Evolutionary conservation across 2,797 vertebrate species (phyloP), one percentile per base, ranked within the genome.

Genomic region (Typhlichthys subterraneus): DNA sequence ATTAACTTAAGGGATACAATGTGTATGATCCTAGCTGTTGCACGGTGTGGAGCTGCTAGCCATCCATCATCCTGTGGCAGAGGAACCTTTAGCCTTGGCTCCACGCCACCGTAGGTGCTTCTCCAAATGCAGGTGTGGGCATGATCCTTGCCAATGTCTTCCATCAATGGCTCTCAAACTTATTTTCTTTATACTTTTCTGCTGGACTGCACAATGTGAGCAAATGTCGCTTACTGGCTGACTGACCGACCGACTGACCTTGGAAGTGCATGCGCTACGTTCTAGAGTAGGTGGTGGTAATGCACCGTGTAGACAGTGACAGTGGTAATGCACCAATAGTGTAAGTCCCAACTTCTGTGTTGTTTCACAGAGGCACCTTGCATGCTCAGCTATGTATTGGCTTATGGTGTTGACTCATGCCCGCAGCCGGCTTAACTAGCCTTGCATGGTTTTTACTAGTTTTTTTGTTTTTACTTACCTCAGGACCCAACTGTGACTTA

Each of bases 31-130:
- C 61, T 70, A 63, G 57, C 57, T 68, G 71, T 64, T 15, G 23
- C 70, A 76, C 67, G 68, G 63, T 68, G 73, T 64, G 48, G 59
- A 77, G 53, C 61, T 72, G 65, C 57, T 68, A 53, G 38, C n/a
- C 67, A 79, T 81, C 75, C 70, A 75, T 85, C 75, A 82, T 72
- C 14, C n/a, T 45, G 54, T 45, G 61, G 68, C 64, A 67, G 15
- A 70, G 61, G 46, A 69, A 75, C 74, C 75, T 79, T 66, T 45
- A 68, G 48, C 61, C 55, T 61, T 63, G 75, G 63, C 61, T 75
- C 45, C 23, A 61, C 58, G 63, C 65, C 77, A 63, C 29, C 53
- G 38, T 69, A 81, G 68, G 70, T 82, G 76, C 48, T 67, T 46
- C 53, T 79, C 12, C 33, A 59, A 52, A 69, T 62, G 66, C 61